phyloP scores from a whole-genome alignment of 2,888 invertebrate genomes.

The Frankliniella fusca region DNA sequence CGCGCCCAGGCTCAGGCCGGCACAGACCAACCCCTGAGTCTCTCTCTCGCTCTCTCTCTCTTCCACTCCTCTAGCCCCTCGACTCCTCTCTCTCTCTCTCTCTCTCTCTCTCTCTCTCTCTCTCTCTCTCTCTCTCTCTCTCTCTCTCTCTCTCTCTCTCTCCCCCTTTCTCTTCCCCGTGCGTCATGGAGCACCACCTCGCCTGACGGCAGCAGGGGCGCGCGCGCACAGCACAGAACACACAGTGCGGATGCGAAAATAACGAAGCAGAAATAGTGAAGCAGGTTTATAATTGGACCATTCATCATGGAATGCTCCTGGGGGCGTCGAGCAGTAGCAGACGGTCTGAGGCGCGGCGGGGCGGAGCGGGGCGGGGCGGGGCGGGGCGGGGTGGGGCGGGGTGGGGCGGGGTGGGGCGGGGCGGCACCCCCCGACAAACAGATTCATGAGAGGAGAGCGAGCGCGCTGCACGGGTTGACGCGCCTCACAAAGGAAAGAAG shows the following conservation, averaged over 20 bases:
- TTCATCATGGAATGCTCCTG: neutral
- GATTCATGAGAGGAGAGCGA: too few species aligned
- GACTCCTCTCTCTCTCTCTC: neutral
- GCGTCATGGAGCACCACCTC: neutral
- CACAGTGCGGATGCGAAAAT: neutral
- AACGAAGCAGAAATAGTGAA: slow-evolving; percentile 19
- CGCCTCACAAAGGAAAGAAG: too few species aligned
- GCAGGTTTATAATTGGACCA: slow-evolving; percentile 21
- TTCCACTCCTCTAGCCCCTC: too few species aligned
- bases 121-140: neutral
- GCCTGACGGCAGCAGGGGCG: neutral
- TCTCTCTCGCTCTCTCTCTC: neutral
- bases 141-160: neutral
- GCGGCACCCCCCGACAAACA: slow-evolving; percentile 1
- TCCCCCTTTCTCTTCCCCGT: neutral
- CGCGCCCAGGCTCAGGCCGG: neutral
- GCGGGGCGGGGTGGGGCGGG: neutral
- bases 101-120: neutral
- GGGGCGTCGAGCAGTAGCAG: neutral
- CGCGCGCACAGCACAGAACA: neutral
- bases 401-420: too few species aligned
- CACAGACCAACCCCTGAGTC: neutral
- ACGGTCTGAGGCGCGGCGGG: neutral
- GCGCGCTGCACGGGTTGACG: too few species aligned
- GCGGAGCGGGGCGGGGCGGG: too few species aligned